Evolutionary conservation across 2,888 invertebrate species (phyloP), one percentile per base, ranked within the genome.

Genomic region (Melitaea athalia): DNA sequence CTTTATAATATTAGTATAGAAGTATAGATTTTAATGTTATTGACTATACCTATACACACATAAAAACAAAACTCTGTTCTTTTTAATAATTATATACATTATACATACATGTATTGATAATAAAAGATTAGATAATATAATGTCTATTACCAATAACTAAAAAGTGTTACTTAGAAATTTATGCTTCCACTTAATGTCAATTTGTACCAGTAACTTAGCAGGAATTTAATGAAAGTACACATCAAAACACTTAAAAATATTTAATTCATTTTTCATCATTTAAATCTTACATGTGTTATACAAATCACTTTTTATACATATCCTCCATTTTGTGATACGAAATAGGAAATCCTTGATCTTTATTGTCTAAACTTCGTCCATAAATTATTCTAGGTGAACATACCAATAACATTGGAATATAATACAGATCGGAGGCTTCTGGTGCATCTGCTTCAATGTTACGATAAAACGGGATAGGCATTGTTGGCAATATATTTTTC

Each of bases 401-500:
- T 45, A 77, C 79, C 6, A 88, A 59, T 7, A 85, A 74, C n/a
- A 87, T 70, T 47, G 72, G 67, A 11, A 71, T 59, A 53, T 43
- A 59, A 4, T 45, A 52, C 24, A 31, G 12, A 15, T 65, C 7
- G 6, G 42, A 33, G 45, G 14, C 14, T 11, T 63, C 43, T 47
- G 69, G 43, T 0, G 60, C 31, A 7, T 63, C 55, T 43, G 45
- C 11, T 50, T 47, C 67, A 43, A 75, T 68, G 11, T 76, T 76
- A 24, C 86, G 82, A 10, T 79, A 71, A 69, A 79, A 84, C 3
- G 87, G 85, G 3, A 84, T 76, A 7, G 84, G 76, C 89, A 92
- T 91, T 3, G 86, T 89, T 5, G 92, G 92, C 60, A 92, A 69
- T 52, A 90, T 81, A 68, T 91, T 92, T 31, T 84, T 84, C 75